Evolutionary conservation across 2,888 invertebrate genomes (phyloP).

Genomic region (Calameuta idolon): DNA sequence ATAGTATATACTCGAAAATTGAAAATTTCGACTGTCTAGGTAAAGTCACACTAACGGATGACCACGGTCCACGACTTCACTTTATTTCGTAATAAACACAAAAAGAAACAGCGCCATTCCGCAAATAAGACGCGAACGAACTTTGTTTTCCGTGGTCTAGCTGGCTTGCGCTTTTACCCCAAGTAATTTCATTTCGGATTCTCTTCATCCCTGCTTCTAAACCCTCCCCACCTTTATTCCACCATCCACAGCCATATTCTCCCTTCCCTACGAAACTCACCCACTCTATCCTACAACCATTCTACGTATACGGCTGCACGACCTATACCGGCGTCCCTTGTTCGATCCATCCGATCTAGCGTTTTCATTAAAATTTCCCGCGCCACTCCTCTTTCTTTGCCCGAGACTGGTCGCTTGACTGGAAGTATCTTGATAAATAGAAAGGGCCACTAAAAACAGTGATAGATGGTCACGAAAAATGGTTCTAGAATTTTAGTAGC

Average conservation of each 20-base stretch:
- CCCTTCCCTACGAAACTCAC: not conserved
- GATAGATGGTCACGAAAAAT: not conserved
- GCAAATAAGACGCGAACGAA: not conserved
- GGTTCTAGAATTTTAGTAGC: constrained; percentile 33
- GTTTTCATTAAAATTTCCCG: constrained; percentile 42
- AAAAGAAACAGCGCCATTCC: not conserved
- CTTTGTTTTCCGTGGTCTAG: not conserved
- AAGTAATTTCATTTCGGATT: not conserved
- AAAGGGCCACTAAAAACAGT: constrained; percentile 24
- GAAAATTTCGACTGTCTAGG: not conserved
- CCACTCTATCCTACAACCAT: not conserved
- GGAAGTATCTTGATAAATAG: constrained; percentile 38
- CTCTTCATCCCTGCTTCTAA: not conserved
- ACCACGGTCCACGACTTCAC: not conserved
- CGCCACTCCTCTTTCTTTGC: constrained; percentile 37
- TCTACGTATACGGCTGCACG: not conserved
- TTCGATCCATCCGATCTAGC: not conserved
- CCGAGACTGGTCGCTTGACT: constrained; percentile 19
- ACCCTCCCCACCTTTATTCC: not conserved
- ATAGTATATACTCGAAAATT: not conserved
- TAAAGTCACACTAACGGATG: not conserved
- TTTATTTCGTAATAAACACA: not conserved
- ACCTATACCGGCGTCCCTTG: not conserved
- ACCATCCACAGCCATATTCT: not conserved
- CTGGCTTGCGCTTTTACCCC: not conserved